These are phyloP conservation scores for Phrynosoma platyrhinos DNA, from an alignment of 2,113 vertebrate species.

Conservation along the genomic window DNA sequence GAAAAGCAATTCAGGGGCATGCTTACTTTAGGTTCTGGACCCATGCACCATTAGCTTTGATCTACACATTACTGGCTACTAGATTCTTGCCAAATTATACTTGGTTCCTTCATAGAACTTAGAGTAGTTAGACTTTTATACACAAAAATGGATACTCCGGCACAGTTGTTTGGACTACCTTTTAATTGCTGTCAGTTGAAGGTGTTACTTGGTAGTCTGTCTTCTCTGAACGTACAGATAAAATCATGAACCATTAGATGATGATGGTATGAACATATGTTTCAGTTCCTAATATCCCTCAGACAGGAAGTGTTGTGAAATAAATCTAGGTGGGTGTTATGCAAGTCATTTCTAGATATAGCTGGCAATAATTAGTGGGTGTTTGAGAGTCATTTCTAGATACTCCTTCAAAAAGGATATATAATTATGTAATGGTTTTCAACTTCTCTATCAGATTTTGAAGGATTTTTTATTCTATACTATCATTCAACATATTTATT, in stretches of 20 bases:
- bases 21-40: too few species aligned
- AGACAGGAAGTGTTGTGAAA: slow-evolving; percentile 41
- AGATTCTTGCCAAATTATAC: not conserved
- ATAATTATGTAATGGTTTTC: not conserved
- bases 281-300: slow-evolving; percentile 26
- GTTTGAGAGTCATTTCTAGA: slow-evolving; percentile 19
- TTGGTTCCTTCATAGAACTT: not conserved
- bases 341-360: slow-evolving; percentile 28
- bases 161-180: not conserved
- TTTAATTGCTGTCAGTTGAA: not conserved
- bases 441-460: not conserved
- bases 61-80: too few species aligned
- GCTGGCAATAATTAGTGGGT: slow-evolving; percentile 1
- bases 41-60: too few species aligned
- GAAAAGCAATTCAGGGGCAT: too few species aligned
- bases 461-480: not conserved
- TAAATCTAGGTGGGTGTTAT: slow-evolving; percentile 13
- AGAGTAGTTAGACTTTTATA: not conserved
- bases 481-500: slow-evolving; percentile 1
- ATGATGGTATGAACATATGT: not conserved
- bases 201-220: not conserved
- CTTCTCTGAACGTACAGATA: not conserved
- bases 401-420: not conserved
- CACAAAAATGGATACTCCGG: not conserved
- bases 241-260: not conserved